Percentiles rank a stretch among this genome's conserved stretches.
Conservation (phyloP, 2,888 invertebrate genomes). For the Matsumyia berberina region DNA sequence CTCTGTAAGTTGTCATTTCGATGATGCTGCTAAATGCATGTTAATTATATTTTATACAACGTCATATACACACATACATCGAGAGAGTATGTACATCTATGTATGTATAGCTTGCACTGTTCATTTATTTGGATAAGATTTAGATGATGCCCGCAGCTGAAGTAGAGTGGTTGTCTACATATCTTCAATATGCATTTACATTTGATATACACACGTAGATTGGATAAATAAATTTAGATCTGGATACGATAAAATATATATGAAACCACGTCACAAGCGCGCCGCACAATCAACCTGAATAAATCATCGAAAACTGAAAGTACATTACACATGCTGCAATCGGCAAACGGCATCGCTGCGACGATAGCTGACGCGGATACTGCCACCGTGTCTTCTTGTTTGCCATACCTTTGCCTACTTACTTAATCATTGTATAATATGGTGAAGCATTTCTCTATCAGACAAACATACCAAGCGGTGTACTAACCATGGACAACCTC, state of each 20-base stretch:
- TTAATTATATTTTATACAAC: conserved; percentile 59
- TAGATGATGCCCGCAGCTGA: conserved; percentile 52
- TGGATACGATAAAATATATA: conserved; percentile 67
- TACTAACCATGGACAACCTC: conserved; percentile 55
- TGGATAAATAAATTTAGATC: conserved; percentile 68
- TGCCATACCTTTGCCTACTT: conserved; percentile 71
- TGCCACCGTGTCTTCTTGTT: conserved; percentile 65
- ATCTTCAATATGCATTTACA: conserved; percentile 55
- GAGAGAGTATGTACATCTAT: neutral
- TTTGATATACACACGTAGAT: conserved; percentile 24
- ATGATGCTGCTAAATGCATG: conserved; percentile 70
- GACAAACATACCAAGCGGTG: conserved; percentile 42
- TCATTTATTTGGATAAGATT: conserved; percentile 75
- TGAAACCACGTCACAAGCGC: conserved; percentile 67
- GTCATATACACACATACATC: neutral
- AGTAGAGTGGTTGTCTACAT: conserved; percentile 23
- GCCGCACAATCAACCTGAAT: conserved; percentile 68
- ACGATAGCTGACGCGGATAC: conserved; percentile 9
- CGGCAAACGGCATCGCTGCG: neutral
- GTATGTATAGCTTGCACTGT: conserved; percentile 6
- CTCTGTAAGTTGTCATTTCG: conserved; percentile 70
- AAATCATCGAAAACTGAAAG: conserved; percentile 69
- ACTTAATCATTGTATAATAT: conserved; percentile 73
- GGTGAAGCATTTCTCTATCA: conserved; percentile 58
- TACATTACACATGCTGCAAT: conserved; percentile 53